These are phyloP conservation scores for Symphodus melops DNA, from an alignment of 2,113 vertebrate genomes.

Conservation along the genomic window DNA sequence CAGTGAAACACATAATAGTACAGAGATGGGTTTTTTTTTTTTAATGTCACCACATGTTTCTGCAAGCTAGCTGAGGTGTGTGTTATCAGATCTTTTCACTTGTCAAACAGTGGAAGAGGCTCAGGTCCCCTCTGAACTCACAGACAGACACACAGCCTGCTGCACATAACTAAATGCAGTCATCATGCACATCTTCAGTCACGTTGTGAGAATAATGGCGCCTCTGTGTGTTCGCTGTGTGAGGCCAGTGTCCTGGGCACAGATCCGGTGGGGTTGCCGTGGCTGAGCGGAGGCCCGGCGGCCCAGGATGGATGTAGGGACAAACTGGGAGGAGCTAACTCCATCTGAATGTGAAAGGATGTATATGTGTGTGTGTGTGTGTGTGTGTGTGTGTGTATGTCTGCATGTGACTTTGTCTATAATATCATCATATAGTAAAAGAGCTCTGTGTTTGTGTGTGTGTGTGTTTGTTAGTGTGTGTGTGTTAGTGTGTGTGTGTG, in stretches of 20 bases:
- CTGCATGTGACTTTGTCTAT: constrained; percentile 61
- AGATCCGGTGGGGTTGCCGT: constrained; percentile 73
- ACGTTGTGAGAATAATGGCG: constrained; percentile 68
- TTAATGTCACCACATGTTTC: background rate
- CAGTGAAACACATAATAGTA: background rate
- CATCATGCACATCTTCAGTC: constrained; percentile 66
- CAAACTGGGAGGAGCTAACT: constrained; percentile 57
- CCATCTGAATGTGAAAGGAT: constrained; percentile 50
- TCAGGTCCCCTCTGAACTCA: constrained; percentile 8
- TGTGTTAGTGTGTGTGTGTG: constrained; percentile 23
- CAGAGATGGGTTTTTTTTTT: constrained; percentile 12
- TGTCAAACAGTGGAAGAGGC: background rate
- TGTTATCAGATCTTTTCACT: constrained; percentile 6
- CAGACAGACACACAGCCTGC: constrained; percentile 8
- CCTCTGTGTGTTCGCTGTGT: constrained; percentile 66
- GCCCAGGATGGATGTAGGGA: constrained; percentile 61
- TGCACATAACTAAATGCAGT: constrained; percentile 48
- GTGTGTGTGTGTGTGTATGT: constrained; percentile 40
- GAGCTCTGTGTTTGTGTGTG: constrained; percentile 11
- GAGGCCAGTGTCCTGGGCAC: constrained; percentile 69
- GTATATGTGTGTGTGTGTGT: constrained; percentile 46
- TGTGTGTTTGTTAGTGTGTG: too few species aligned
- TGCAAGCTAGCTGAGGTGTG: background rate
- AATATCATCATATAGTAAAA: constrained; percentile 49
- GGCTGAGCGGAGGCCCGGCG: constrained; percentile 35